Evolutionary conservation across 2,113 vertebrate genomes (phyloP), one percentile per base, ranked within the genome.

Genomic region (Gobius niger): DNA sequence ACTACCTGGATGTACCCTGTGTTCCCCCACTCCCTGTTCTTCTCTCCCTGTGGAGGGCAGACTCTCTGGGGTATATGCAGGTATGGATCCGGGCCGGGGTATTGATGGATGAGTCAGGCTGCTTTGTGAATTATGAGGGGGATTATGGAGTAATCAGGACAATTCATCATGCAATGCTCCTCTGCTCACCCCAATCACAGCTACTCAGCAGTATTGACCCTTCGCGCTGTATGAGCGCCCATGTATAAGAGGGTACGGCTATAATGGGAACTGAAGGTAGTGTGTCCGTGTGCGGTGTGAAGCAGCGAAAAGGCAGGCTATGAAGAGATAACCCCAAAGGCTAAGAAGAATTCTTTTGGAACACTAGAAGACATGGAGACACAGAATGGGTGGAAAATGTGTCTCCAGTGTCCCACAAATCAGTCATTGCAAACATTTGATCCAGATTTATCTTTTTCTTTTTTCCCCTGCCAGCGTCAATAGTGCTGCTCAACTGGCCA

Each of bases 61-160:
- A 63, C 65, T 72, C 69, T 53, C 53, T 40, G 5, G 63, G 19
- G 50, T 63, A 50, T 79, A 53, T 72, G 65, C 74, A 82, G 70
- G 74, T 83, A 85, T 87, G 65, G 85, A 86, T 86, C 68, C 75
- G 61, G 60, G 65, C 62, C 52, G 14, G 5, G 0, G 9, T 73
- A 73, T 75, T 88, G 87, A 87, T 84, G 72, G 81, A 88, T 83
- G 86, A 79, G 78, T 69, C 46, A 1, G 61, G 51, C 67, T 4
- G 50, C 60, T 59, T 24, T 7, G 61, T 82, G 86, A 88, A 86
- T 89, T 82, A 87, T 86, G 71, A 65, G 70, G 61, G 47, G 66
- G 74, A 87, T 89, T 87, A 89, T 83, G 73, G 72, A 68, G 83
- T 80, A 88, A 85, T 89, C 85, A 77, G 78, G 77, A 79, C 74